Base-by-base conservation (phyloP, 1,140 invertebrate genomes). In the Brachionus manjavacas region DNA sequence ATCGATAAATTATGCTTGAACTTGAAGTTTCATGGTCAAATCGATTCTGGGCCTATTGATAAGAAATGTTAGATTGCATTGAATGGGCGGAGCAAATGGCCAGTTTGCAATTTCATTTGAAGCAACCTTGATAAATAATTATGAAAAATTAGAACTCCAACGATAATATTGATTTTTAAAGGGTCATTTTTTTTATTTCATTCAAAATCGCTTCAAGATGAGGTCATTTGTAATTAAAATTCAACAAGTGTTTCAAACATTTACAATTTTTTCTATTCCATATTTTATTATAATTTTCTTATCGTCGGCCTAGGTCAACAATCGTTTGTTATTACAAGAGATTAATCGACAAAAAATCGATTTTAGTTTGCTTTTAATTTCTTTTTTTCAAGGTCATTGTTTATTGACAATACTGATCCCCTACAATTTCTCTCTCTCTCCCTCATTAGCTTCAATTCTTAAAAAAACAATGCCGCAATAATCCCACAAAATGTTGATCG, bases 81-180 rank as follows among this genome's bases (percentile, higher is more conserved):
- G 14, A 1, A 41, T 3, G 16, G 68, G 68, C 39, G 68, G 68
- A 72, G 68, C 16, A 4, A 16, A 31, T 68, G 66, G 25, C 11
- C 23, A 16, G 20, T 74, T 74, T 74, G 70, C 31, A 74, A 76
- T 76, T 52, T 76, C 41, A 49, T 76, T 76, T 76, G 43, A 74
- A 41, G 39, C 20, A 43, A 74, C 70, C 70, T 76, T 76, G 72
- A 76, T 74, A 74, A 74, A 68, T 43, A 76, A 76, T 76, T 76
- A 76, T 76, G 72, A 76, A 76, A 76, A 76, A 76, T 76, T 76
- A 76, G 72, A 76, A 76, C 41, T 46, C n/a, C 20, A 76, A 28
- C 41, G 31, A 76, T 76, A 76, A 76, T 76, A 76, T 76, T 76
- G 72, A 76, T 76, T 76, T 76, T 52, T 28, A 76, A 76, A 76